Percentiles rank a stretch among this genome's conserved stretches.
Evolutionary conservation across 2,888 invertebrate species (phyloP).

Genomic region (Drosophila tanythrix): DNA sequence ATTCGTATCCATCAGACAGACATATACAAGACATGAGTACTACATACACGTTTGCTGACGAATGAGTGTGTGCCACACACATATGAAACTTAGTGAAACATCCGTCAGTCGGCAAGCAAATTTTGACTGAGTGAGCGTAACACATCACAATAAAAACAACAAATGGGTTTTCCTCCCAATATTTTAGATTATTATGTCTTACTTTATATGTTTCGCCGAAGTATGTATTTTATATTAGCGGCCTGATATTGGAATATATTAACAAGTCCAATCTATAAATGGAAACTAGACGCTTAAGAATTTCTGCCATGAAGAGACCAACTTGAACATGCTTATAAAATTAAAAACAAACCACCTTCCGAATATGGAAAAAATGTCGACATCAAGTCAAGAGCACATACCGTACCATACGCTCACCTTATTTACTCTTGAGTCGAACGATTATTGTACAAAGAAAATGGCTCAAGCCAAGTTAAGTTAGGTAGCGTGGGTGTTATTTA

Average conservation of each 20-base stretch:
- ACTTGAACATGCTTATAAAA: not conserved
- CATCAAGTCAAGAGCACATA: slow-evolving; percentile 29
- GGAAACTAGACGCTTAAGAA: slow-evolving; percentile 50
- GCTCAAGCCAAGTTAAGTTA: slow-evolving; percentile 8
- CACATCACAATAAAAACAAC: not conserved
- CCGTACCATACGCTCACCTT: slow-evolving; percentile 13
- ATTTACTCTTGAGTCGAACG: slow-evolving; percentile 8
- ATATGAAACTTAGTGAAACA: not conserved
- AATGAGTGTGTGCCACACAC: not conserved
- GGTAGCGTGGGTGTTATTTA: slow-evolving; percentile 17
- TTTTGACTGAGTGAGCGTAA: not conserved
- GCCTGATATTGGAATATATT: slow-evolving; percentile 14
- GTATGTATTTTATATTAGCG: not conserved
- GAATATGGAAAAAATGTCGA: slow-evolving; percentile 35
- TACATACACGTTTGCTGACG: not conserved
- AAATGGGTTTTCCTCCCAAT: not conserved
- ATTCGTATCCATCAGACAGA: slow-evolving; percentile 47
- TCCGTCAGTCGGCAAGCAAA: not conserved
- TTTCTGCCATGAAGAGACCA: slow-evolving; percentile 32
- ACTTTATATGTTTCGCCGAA: not conserved
- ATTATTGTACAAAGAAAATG: slow-evolving; percentile 16
- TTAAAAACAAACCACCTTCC: slow-evolving; percentile 27
- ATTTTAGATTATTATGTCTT: not conserved
- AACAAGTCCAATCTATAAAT: slow-evolving; percentile 34
- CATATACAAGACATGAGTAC: slow-evolving; percentile 3